Base-by-base conservation (phyloP, 2,113 vertebrate species). In the Electrona antarctica region DNA sequence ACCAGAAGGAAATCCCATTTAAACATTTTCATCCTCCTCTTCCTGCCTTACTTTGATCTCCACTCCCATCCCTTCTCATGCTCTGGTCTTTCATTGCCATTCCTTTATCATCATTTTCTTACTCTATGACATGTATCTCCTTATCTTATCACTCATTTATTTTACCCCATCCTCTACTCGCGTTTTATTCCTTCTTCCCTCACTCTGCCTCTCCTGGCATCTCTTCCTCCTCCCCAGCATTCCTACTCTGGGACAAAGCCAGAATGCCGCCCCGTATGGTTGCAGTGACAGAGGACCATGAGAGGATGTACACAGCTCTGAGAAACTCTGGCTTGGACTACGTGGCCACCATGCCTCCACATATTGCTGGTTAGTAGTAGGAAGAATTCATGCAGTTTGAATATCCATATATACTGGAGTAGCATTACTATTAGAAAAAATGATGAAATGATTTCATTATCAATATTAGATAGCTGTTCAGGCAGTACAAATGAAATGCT, bases 261-360 rank as follows among this genome's bases (percentile, higher is more conserved):
- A 96, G 93, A 80, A 93, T 97, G n/a, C 96, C 96, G 0, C 79
- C 93, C 4, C 90, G 84, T 2, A 48, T 97, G 60, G 12, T 92
- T 75, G 82, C 91, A 0, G 90, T 98, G 80, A 98, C 96, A 0
- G 84, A 95, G 80, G 96, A 98, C 84, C 96, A 98, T 41, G 93
- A 96, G 68, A 89, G 96, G 72, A 98, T 97, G 96, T 90, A 95
- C 84, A 83, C 85, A 0, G 68, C 94, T 58, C 86, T 98, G 71
- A 93, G 94, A 74, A 88, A 93, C 7, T 96, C 94, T 0, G 95
- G 92, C 1, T 89, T 97, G 81, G 94, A 95, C 84, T 97, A 95
- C 0, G 93, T 97, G 74, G 95, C 95, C 0, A 94, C 94, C 41
- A 95, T 97, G 93, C 96, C 96, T 0, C 96, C 96, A 1, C 96